phyloP scores from a whole-genome alignment of 2,888 invertebrate genomes.

The Meganola albula region DNA sequence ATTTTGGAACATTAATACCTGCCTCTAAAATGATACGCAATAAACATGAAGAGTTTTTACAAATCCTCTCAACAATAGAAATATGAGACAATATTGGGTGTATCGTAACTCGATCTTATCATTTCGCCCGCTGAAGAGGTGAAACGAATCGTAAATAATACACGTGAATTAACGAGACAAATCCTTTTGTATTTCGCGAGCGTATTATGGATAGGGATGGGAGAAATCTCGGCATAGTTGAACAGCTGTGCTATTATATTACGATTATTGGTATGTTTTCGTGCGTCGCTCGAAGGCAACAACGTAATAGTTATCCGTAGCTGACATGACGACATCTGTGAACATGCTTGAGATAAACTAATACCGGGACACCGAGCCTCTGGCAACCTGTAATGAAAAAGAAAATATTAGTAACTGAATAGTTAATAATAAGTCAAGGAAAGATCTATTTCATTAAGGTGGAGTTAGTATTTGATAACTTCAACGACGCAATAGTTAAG shows the following conservation, averaged over 20 bases:
- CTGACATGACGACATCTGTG: constrained; percentile 56
- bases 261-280: constrained; percentile 40
- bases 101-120: constrained; percentile 68
- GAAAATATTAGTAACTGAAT: constrained; percentile 18
- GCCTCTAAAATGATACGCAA: constrained; percentile 15
- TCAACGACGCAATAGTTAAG: no score
- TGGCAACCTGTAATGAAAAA: constrained; percentile 47
- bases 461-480: no score
- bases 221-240: constrained; percentile 33
- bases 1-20: no score
- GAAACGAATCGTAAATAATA: constrained; percentile 71
- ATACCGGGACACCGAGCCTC: constrained; percentile 47
- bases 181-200: constrained; percentile 49
- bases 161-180: constrained; percentile 63
- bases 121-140: constrained; percentile 55
- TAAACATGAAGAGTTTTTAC: constrained; percentile 34
- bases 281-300: constrained; percentile 43
- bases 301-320: constrained; percentile 43
- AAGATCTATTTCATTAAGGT: no score
- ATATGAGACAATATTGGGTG: constrained; percentile 64
- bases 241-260: constrained; percentile 45
- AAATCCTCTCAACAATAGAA: constrained; percentile 57
- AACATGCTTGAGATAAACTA: constrained; percentile 47
- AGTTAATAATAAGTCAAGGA: no score
- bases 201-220: constrained; percentile 27